Base-by-base conservation (phyloP, 2,113 vertebrate species). In the Scomber scombrus region DNA sequence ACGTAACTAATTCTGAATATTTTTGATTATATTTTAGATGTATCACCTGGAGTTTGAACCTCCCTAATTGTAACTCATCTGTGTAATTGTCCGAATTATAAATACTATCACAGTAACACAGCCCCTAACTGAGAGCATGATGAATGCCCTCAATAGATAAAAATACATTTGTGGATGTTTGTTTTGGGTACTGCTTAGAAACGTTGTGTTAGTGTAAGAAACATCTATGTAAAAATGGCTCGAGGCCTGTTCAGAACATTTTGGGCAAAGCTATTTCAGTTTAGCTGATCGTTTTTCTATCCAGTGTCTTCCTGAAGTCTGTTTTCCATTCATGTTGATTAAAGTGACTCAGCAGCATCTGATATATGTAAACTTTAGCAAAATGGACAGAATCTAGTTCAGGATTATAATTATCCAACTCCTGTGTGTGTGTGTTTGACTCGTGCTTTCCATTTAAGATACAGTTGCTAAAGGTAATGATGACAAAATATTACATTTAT, bases 71-170 rank as follows among this genome's bases (percentile, higher is more conserved):
- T 85, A 82, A 66, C 67, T 61, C 57, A 60, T 88, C 47, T 75
- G 46, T 85, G 47, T 90, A 77, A 72, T 82, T 83, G 62, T 85
- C 68, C 75, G 23, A 85, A 74, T 74, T 84, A 85, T 81, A 69
- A 85, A 81, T 60, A 82, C 51, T 75, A 62, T 77, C 80, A 82
- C 71, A 82, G 73, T 85, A 68, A 71, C 21, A 2, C 19, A 45
- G 40, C 40, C 62, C 43, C 18, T 47, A 51, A 69, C 52, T 15
- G 67, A 86, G 21, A 79, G 49, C 26, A 72, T 68, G 47, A 69
- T 75, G 57, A 83, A 69, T 47, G 34, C 67, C 45, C 43, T 63
- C 14, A 49, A 67, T 71, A 58, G 21, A 21, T 70, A 68, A 49
- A 3, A 49, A 68, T 50, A 56, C 49, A 67, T 65, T 26, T 21